Base-by-base conservation (phyloP, 64 coral and sea anemone genomes). In the Actinia tenebrosa region DNA sequence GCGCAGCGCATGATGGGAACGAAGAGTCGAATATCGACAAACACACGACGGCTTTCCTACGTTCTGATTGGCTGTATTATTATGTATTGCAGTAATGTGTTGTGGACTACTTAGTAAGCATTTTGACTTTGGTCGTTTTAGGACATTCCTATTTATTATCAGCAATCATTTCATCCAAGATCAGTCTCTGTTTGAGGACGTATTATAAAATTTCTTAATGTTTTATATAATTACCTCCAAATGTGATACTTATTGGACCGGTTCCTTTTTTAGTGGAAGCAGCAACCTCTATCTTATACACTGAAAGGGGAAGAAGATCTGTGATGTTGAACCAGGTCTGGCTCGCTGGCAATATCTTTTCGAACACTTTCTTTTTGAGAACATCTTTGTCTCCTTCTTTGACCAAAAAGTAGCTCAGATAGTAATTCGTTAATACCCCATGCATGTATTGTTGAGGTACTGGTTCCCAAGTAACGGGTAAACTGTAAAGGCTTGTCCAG, bases 211-310 rank as follows among this genome's bases (percentile, higher is more conserved):
- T 37, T 37, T 37, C 30, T 37, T 37, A 37, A 37, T 37, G 11
- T 8, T 8, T 55, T 55, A 11, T 55, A 83, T 58, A 52, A 19
- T 8, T 64, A 89, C 88, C 88, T 84, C 88, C 88, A 84, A 84
- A 89, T 47, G 88, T 89, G 18, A 84, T 53, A 42, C 80, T 80
- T 6, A 50, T n/a, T 5, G 88, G 88, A 3, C 88, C 88, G 37
- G 82, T 44, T 61, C 88, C 88, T 46, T 84, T 84, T 15, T 45
- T 75, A 22, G 88, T 84, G 13, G 50, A 59, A 16, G 88, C 88
- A 19, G 81, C 88, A 45, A 89, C 81, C 20, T 61, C 72, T 54
- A 89, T 89, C n/a, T 16, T 69, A 52, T 89, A 89, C 18, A 89
- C 81, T 30, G 66, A 75, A 26, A 89, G 88, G 2, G 88, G 80